Evolutionary conservation across 2,113 vertebrate species (phyloP), one percentile per base, ranked within the genome.

Genomic region (Antennarius striatus): DNA sequence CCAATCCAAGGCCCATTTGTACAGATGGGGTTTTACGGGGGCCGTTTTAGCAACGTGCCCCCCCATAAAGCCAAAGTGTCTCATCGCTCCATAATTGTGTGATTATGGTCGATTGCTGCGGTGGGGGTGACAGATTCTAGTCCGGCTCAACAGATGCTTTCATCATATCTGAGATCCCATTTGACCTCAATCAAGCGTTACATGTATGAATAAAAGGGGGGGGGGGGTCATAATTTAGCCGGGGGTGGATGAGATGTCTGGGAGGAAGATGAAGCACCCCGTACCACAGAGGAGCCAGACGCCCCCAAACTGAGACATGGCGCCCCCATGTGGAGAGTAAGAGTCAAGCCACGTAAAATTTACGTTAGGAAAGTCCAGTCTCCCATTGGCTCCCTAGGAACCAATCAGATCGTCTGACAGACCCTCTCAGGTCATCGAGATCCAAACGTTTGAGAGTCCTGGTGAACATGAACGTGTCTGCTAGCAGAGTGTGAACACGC

Each of bases 61-160:
- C 74, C 74, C 75, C 78, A 83, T 88, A 86, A 90, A 90, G 80
- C 72, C 71, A 71, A 78, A 87, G 83, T 79, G 83, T 83, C 78
- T 86, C 83, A 83, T 86, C 48, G 61, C 80, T 82, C 85, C 82
- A 85, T 85, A 80, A 87, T 85, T 77, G 79, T 77, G 84, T 80
- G 80, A 90, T 86, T 86, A 88, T 79, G 84, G 81, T 83, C 77
- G 71, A 84, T 76, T 80, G 83, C 83, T 74, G 81, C 60, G 68
- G 84, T 75, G 70, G 73, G 61, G 79, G 71, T 81, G 82, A 82
- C 73, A 57, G 59, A 81, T 79, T 78, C 80, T 68, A 71, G 51
- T 58, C 9, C 60, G 71, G 75, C 50, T 68, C 73, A 83, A 69
- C 82, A 88, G 80, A 84, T 83, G 84, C 71, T 85, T 84, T 84